Evolutionary conservation across 2,113 vertebrate species (phyloP).

Genomic region (Edolisoma coerulescens): DNA sequence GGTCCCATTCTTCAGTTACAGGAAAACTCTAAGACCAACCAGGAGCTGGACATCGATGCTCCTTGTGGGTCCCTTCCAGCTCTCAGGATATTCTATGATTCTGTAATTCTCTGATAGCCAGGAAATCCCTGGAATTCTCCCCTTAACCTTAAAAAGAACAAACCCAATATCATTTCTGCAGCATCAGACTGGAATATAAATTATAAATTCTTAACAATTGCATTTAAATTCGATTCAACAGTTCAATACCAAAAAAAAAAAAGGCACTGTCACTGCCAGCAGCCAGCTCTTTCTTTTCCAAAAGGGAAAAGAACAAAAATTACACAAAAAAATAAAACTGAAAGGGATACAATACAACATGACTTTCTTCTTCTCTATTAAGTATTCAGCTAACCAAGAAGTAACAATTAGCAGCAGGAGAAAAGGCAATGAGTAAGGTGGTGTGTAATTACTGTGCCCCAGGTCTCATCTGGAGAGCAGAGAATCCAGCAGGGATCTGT

Average conservation of each 20-base stretch:
- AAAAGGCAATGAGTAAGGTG: background rate
- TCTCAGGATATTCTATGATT: too few species aligned
- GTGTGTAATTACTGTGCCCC: background rate
- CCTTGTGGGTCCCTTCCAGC: background rate
- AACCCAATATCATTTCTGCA: background rate
- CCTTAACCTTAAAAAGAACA: background rate
- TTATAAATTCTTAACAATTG: background rate
- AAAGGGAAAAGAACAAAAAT: background rate
- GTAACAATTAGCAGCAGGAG: background rate
- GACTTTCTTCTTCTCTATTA: background rate
- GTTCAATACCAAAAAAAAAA: background rate
- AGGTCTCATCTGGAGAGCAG: background rate
- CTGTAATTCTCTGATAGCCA: background rate
- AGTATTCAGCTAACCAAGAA: background rate
- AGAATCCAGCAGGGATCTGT: background rate
- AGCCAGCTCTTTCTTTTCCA: background rate
- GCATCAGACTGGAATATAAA: background rate
- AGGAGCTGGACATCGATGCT: background rate
- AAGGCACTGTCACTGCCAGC: background rate
- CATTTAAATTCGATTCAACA: fast-evolving
- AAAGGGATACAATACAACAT: background rate
- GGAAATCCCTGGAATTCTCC: background rate
- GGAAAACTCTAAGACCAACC: background rate
- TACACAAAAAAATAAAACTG: fast-evolving
- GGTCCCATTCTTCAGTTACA: background rate